phyloP scores from a whole-genome alignment of 2,113 vertebrate species.

The Carassius carassius region DNA sequence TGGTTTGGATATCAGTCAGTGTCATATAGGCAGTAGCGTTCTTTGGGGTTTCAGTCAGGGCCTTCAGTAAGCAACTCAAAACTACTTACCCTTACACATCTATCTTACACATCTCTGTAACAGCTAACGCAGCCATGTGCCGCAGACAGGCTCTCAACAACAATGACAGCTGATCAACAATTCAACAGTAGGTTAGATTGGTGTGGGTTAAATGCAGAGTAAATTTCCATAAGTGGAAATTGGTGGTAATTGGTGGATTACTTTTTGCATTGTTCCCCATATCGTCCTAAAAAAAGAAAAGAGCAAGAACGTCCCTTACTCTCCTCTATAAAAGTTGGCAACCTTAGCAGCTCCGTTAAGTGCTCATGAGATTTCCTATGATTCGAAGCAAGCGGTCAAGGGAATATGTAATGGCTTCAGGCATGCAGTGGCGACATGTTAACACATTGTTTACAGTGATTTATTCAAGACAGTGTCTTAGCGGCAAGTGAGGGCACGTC shows the following conservation, averaged over 20 bases:
- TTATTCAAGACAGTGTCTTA: constrained; percentile 43
- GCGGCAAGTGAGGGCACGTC: constrained; percentile 42
- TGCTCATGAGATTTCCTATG: not conserved
- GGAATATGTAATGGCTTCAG: not conserved
- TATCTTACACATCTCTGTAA: too few species aligned
- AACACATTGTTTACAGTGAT: constrained; percentile 51
- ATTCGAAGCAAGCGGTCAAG: not conserved
- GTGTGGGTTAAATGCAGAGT: too few species aligned
- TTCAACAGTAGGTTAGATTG: too few species aligned
- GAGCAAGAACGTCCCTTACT: not conserved
- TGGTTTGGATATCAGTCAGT: constrained; percentile 28
- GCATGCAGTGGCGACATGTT: not conserved
- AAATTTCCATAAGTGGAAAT: too few species aligned
- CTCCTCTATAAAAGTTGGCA: not conserved
- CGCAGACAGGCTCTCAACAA: too few species aligned
- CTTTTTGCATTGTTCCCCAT: not conserved
- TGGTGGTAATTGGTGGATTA: too few species aligned
- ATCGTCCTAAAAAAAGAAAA: not conserved
- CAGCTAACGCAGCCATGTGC: too few species aligned
- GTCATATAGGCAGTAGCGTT: not conserved
- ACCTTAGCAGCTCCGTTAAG: not conserved
- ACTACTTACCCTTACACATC: too few species aligned
- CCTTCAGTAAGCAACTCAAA: too few species aligned
- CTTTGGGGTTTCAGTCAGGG: too few species aligned
- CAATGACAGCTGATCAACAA: too few species aligned